Percentiles rank a stretch among this genome's conserved stretches.
phyloP scores from a whole-genome alignment of 2,888 invertebrate species.

The Sycophila texana region DNA sequence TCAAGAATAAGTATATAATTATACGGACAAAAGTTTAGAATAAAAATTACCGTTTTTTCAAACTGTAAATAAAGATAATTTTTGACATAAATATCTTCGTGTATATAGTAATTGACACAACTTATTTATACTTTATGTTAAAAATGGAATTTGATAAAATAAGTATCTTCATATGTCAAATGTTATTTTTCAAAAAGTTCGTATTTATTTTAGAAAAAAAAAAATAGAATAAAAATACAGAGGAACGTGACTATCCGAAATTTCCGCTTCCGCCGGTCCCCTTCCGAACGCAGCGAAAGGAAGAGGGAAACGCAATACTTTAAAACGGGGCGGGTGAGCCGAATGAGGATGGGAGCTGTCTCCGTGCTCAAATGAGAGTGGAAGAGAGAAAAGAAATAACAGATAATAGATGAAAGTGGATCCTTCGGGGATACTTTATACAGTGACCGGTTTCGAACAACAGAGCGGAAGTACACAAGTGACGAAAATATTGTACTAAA shows the following conservation, averaged over 20 bases:
- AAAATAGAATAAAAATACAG: background rate
- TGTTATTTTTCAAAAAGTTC: too few relatives aligned
- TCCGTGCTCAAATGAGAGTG: constrained; percentile 5
- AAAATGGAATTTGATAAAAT: too few relatives aligned
- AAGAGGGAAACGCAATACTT: constrained; percentile 51
- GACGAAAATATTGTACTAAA: too few relatives aligned
- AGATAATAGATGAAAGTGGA: constrained; percentile 45
- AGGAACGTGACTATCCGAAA: constrained; percentile 20
- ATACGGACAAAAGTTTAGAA: too few relatives aligned
- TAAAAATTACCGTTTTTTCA: too few relatives aligned
- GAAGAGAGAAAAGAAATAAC: constrained; percentile 30
- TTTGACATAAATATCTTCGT: too few relatives aligned
- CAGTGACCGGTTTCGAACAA: background rate
- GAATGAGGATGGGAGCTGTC: constrained; percentile 10
- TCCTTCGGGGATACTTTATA: constrained; percentile 5
- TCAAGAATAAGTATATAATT: too few relatives aligned
- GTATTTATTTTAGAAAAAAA: too few relatives aligned
- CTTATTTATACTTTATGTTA: too few relatives aligned
- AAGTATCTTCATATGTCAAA: too few relatives aligned
- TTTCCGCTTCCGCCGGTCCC: constrained; percentile 62
- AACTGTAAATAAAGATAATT: too few relatives aligned
- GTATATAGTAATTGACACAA: too few relatives aligned
- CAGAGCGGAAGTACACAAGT: background rate
- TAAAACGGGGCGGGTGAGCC: constrained; percentile 13
- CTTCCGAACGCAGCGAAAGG: constrained; percentile 40